Evolutionary conservation across 1,140 invertebrate species (phyloP), one percentile per base, ranked within the genome.

Genomic region (Heliconius hermathena): DNA sequence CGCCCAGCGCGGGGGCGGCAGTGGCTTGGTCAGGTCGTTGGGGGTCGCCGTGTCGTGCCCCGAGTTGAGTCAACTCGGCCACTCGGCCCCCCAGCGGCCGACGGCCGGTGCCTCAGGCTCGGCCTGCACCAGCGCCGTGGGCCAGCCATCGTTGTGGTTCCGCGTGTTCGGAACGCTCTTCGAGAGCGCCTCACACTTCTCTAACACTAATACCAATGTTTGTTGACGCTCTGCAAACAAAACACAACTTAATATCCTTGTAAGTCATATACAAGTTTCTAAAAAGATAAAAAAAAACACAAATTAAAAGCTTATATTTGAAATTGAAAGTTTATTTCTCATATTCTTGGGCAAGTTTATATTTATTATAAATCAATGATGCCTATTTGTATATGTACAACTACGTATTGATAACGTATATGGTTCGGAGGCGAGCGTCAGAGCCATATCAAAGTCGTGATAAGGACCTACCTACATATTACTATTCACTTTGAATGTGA

Each of bases 61-160:
- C 95, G 94, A 95, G 95, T 95, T 97, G 97, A 98, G 97, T 98
- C 97, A 98, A 98, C 97, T 98, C 95, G 97, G 97, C 97, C 97
- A 98, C 94, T 98, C 97, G 93, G 96, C 96, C 93, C 97, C 97
- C 97, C 97, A 98, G 82, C 97, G 96, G 89, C 97, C 97, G 89
- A 97, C 97, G 86, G 96, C 96, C 94, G 97, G 97, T 94, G 97
- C 95, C 79, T 88, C 89, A 76, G 91, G 84, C 86, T 93, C 93
- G 78, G 89, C 91, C 89, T 94, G 93, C 77, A 84, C 87, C 83
- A 77, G 57, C 83, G 82, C 74, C 78, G 60, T 76, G 70, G 74
- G 86, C 88, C 82, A 85, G 81, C 84, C 88, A 86, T 94, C 91
- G 81, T 89, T 90, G 86, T 89, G 87, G 83, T 93, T 90, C 84